Evolutionary conservation across 2,888 invertebrate species (phyloP).

Genomic region (Himalopsyche anomala): DNA sequence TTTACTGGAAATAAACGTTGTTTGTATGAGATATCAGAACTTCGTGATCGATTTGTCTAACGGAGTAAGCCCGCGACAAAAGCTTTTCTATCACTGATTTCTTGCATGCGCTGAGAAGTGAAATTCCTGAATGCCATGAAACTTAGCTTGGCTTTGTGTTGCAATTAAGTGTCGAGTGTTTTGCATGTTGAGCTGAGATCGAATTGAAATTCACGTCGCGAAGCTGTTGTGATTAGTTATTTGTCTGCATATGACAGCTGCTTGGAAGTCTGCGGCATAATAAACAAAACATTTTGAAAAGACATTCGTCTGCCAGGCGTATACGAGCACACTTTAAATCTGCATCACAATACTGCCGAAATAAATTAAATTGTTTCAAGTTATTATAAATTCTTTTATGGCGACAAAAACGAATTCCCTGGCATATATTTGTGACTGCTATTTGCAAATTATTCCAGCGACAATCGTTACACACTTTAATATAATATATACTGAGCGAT

Average conservation of each 20-base stretch:
- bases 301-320: constrained; percentile 37
- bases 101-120: background rate
- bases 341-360: background rate
- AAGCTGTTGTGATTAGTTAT: constrained; percentile 35
- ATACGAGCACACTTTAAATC: background rate
- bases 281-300: constrained; percentile 38
- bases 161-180: constrained; percentile 39
- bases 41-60: too few species aligned
- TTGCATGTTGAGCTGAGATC: constrained; percentile 31
- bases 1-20: too few species aligned
- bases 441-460: too few species aligned
- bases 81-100: constrained; percentile 1
- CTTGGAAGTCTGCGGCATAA: constrained; percentile 27
- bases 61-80: too few species aligned
- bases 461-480: too few species aligned
- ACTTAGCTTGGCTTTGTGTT: constrained; percentile 34
- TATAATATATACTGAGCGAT: too few species aligned
- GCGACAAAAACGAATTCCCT: too few species aligned
- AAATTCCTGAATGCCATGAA: constrained; percentile 27
- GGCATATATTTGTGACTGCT: too few species aligned
- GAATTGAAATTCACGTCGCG: constrained; percentile 39
- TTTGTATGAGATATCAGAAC: too few species aligned
- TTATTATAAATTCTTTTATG: too few species aligned
- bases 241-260: constrained; percentile 38
- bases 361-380: too few species aligned